Evolutionary conservation across 2,797 vertebrate species (phyloP).

Genomic region (Smutsia gigantea): DNA sequence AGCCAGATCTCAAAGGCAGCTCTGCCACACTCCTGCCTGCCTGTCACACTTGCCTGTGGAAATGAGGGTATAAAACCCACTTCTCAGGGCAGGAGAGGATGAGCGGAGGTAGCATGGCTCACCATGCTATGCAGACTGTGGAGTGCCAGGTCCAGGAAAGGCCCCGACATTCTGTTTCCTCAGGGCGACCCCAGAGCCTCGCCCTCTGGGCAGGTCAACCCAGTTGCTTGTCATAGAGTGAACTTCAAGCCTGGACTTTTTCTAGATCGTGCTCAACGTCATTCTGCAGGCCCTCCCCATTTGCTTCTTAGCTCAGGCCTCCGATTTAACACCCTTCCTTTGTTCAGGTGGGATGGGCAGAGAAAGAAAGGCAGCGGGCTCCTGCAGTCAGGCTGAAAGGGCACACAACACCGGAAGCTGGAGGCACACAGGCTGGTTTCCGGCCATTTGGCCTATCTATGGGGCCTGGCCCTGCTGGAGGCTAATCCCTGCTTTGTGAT

Average conservation of each 20-base stretch:
- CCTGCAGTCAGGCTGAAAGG: neutral
- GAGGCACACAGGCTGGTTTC: neutral
- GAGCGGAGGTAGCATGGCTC: neutral
- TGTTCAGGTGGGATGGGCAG: neutral
- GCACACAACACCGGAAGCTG: neutral
- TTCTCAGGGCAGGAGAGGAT: neutral
- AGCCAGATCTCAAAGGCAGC: neutral
- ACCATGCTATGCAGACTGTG: neutral
- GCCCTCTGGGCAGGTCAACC: neutral
- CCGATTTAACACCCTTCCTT: neutral
- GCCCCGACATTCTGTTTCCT: neutral
- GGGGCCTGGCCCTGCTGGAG: slow-evolving; percentile 50
- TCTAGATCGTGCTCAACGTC: neutral
- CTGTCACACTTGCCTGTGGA: neutral
- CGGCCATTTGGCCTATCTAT: neutral
- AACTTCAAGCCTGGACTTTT: neutral
- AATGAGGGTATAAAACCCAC: neutral
- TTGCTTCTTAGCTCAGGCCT: neutral
- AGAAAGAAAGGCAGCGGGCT: neutral
- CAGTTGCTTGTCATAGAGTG: neutral
- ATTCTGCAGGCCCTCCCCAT: neutral
- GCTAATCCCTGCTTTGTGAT: slow-evolving; percentile 78
- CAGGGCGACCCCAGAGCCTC: neutral
- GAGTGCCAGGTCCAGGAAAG: neutral
- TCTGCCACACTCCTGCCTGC: neutral